Evolutionary conservation across 2,797 vertebrate genomes (phyloP).

Genomic region (Mustela erminea): DNA sequence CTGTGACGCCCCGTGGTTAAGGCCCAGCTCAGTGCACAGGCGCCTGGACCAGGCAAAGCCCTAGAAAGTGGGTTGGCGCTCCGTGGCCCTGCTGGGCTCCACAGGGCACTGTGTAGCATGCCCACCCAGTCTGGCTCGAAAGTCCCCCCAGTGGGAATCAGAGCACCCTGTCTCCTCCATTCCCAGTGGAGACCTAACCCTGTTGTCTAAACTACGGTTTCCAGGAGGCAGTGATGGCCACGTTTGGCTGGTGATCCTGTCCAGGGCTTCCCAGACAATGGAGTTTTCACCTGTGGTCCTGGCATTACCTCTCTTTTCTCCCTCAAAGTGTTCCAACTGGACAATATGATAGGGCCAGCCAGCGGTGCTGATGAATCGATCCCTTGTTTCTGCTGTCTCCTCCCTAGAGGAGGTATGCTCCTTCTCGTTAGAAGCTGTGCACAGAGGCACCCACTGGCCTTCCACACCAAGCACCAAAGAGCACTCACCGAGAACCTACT

Average conservation of each 20-base stretch:
- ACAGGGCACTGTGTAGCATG: not conserved
- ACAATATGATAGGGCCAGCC: not conserved
- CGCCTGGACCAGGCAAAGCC: not conserved
- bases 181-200: not conserved
- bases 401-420: not conserved
- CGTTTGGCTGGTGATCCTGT: not conserved
- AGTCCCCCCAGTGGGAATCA: not conserved
- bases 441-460: not conserved
- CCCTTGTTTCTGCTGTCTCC: not conserved
- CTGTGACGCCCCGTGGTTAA: accelerated
- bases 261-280: not conserved
- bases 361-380: not conserved
- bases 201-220: not conserved
- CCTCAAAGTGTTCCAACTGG: not conserved
- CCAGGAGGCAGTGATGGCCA: not conserved
- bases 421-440: not conserved
- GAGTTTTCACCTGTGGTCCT: not conserved
- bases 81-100: not conserved
- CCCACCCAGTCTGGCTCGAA: not conserved
- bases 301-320: not conserved
- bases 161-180: not conserved
- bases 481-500: not conserved
- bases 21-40: not conserved
- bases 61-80: not conserved
- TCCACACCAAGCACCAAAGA: no score